Evolutionary conservation across 30 jellyfish, hydroid and myxozoan species (phyloP), one percentile per base, ranked within the genome.

Genomic region (Chironex yamaguchii): DNA sequence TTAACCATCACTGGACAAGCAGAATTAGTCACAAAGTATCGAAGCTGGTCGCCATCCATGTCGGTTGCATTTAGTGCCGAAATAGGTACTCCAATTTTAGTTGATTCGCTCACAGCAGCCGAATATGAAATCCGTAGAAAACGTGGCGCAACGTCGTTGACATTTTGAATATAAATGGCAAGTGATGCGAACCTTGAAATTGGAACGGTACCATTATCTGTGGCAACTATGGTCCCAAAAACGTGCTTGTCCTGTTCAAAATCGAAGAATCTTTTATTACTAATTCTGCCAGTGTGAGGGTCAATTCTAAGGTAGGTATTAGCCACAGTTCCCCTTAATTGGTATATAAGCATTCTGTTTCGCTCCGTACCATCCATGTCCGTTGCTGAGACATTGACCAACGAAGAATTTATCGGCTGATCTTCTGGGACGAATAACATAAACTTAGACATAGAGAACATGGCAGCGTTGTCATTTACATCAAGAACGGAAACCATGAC

Each of bases 201-300:
- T 6, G 13, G 9, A 9, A 42, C 58, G 58, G 9, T 42, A 9
- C 58, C 58, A 42, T 9, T 42, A 42, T 42, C 58, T 6, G 58
- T 6, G 17, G 58, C 58, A 9, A 17, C 17, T 9, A 42, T 17
- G 58, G 58, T 42, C 70, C 89, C 54, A 27, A 70, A 88, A 50
- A 87, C 88, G 9, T 29, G 74, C 29, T 52, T 73, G 33, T 29
- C 35, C 26, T 54, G 21, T 67, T 84, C 97, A 64, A 66, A 94
- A 85, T 94, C 99, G 51, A 94, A 85, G 2, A 2, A 36, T 17
- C 71, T 72, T 23, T 53, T 34, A 21, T 64, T 79, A 31, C 73
- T 49, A 69, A 94, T 48, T 52, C 65, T 89, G 22, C 97, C 97
- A 50, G 97, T 89, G 28, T 92, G 78, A 25, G 84, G 23, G 88